These are phyloP conservation scores for Caenorhabditis briggsae DNA, from an alignment of 1,140 invertebrate genomes.

Conservation along the genomic window DNA sequence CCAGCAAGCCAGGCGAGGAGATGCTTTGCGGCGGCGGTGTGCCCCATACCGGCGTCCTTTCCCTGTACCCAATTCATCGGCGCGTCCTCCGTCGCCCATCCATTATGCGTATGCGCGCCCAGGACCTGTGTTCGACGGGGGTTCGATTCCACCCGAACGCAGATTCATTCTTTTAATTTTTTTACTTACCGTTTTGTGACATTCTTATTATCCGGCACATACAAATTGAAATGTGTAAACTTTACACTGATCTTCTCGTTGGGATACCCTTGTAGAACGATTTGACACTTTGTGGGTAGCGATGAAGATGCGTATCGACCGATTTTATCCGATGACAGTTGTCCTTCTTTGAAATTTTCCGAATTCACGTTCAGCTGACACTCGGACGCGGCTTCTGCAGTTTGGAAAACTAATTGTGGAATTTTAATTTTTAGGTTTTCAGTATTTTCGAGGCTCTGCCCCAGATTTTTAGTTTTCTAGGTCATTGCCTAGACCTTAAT, in stretches of 20 bases:
- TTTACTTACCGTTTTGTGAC: conserved; percentile 41
- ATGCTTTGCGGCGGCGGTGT: no score
- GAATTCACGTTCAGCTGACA: conserved; percentile 54
- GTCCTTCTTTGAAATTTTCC: conserved; percentile 46
- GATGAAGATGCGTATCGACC: neutral
- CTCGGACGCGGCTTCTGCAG: conserved; percentile 50
- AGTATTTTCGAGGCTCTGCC: neutral
- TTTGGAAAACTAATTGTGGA: neutral
- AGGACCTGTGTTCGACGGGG: no score
- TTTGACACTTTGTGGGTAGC: conserved; percentile 60
- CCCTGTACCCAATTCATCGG: no score
- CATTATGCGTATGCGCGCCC: no score
- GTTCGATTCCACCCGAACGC: conserved; percentile 42
- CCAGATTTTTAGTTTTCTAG: no score
- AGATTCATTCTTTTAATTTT: neutral
- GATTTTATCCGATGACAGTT: conserved; percentile 50
- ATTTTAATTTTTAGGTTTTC: neutral
- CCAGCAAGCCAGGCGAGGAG: no score
- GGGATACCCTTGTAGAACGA: conserved; percentile 54
- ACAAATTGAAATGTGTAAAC: conserved; percentile 58
- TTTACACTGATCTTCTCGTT: conserved; percentile 58
- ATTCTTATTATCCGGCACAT: conserved; percentile 61
- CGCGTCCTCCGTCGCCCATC: no score
- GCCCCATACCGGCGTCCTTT: no score
- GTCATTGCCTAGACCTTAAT: no score